phyloP scores from a whole-genome alignment of 2,888 invertebrate genomes.

The Pachydiplax longipennis region DNA sequence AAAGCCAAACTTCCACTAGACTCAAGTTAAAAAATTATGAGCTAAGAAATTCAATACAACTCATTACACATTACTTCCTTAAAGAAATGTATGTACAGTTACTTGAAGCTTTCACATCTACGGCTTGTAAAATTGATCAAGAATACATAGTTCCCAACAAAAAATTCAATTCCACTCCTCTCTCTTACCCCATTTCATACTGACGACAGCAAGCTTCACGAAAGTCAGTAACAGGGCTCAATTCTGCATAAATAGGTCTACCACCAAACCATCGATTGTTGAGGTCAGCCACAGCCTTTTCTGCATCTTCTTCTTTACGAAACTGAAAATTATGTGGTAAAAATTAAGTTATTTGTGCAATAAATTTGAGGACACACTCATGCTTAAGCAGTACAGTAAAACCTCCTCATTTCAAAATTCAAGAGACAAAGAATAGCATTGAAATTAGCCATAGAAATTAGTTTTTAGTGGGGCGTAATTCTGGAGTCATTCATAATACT shows the following conservation, averaged over 20 bases:
- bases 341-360: background rate
- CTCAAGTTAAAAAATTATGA: constrained; percentile 18
- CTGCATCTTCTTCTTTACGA: constrained; percentile 96
- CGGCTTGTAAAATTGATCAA: background rate
- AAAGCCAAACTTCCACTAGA: constrained; percentile 45
- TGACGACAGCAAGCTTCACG: constrained; percentile 99
- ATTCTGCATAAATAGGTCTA: constrained; percentile 95
- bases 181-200: constrained; percentile 91
- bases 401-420: background rate
- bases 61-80: constrained; percentile 20
- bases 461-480: no score
- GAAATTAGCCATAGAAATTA: no score
- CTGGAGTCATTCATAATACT: no score
- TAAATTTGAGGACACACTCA: background rate
- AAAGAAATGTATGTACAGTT: background rate
- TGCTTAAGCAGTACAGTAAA: background rate
- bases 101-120: background rate
- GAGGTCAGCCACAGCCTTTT: constrained; percentile 94
- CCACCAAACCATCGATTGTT: constrained; percentile 99
- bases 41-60: background rate
- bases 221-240: constrained; percentile 99
- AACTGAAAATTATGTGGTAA: constrained; percentile 67
- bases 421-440: background rate
- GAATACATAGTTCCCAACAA: background rate
- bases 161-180: constrained; percentile 5